Percentiles rank a stretch among this genome's conserved stretches.
Evolutionary conservation across 2,113 vertebrate genomes (phyloP).

Genomic region (Oreotrochilus melanogaster): DNA sequence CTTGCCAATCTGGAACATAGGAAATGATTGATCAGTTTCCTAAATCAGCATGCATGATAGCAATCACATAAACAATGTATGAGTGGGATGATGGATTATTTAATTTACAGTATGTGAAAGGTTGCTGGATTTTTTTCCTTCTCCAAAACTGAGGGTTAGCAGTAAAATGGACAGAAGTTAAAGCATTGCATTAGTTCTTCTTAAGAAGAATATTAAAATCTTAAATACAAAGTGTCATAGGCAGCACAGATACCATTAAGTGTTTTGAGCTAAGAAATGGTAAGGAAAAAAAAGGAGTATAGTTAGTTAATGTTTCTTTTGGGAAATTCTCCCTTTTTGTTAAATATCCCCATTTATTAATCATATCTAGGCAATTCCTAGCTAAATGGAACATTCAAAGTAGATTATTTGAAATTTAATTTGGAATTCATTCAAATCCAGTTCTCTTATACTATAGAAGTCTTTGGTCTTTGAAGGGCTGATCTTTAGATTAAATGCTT

Average conservation of each 20-base stretch:
- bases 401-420: conserved; percentile 9
- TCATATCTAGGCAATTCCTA: background rate
- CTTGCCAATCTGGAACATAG: background rate
- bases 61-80: conserved; percentile 28
- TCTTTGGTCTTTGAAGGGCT: background rate
- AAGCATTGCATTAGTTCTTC: background rate
- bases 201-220: background rate
- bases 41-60: conserved; percentile 1
- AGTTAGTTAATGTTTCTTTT: background rate
- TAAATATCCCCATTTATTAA: conserved; percentile 5
- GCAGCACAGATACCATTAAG: background rate
- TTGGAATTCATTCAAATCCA: conserved; percentile 12
- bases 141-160: background rate
- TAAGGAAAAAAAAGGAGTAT: background rate
- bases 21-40: conserved; percentile 40
- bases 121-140: background rate
- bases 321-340: background rate
- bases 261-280: background rate
- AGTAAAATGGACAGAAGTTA: background rate
- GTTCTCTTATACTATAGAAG: background rate
- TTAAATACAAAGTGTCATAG: background rate
- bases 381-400: background rate
- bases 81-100: conserved; percentile 27
- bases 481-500: conserved; percentile 2
- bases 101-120: background rate